Percentiles rank a stretch among this genome's conserved stretches.
Evolutionary conservation across 1,140 invertebrate genomes (phyloP).

Genomic region (Prorops nasuta): DNA sequence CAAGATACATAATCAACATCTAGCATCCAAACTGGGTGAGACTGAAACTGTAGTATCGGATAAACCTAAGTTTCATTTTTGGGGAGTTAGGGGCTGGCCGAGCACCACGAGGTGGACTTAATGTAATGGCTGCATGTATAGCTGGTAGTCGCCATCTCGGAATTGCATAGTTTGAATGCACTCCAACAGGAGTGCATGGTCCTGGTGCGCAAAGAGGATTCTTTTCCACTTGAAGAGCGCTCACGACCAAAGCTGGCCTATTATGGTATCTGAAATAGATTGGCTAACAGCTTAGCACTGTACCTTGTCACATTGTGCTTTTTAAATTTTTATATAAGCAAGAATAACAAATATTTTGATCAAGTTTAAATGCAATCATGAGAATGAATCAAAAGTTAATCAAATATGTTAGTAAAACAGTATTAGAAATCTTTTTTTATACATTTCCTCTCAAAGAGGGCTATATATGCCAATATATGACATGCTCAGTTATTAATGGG

Average conservation of each 20-base stretch:
- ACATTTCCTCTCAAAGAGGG: no score
- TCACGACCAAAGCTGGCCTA: conserved; percentile 88
- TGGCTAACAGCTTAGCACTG: conserved; percentile 47
- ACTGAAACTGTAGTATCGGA: conserved; percentile 43
- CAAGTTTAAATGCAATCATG: conserved; percentile 17
- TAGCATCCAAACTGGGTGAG: conserved; percentile 49
- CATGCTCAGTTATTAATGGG: no score
- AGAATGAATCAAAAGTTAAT: conserved; percentile 20
- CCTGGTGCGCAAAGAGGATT: conserved; percentile 85
- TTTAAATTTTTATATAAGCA: conserved; percentile 7
- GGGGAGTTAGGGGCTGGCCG: conserved; percentile 75
- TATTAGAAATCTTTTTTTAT: neutral
- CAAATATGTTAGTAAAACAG: conserved; percentile 13
- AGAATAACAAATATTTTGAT: conserved; percentile 9
- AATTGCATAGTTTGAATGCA: conserved; percentile 50
- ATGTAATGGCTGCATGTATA: conserved; percentile 57
- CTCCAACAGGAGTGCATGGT: conserved; percentile 60
- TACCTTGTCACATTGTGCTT: conserved; percentile 16
- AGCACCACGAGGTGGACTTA: conserved; percentile 51
- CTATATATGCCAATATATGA: no score
- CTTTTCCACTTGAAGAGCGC: conserved; percentile 89
- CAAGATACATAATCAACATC: conserved; percentile 41
- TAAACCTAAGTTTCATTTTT: conserved; percentile 88
- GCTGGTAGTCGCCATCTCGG: conserved; percentile 57
- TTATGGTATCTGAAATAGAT: conserved; percentile 78